Evolutionary conservation across 2,797 vertebrate genomes (phyloP), one percentile per base, ranked within the genome.

Genomic region (Emys orbicularis): DNA sequence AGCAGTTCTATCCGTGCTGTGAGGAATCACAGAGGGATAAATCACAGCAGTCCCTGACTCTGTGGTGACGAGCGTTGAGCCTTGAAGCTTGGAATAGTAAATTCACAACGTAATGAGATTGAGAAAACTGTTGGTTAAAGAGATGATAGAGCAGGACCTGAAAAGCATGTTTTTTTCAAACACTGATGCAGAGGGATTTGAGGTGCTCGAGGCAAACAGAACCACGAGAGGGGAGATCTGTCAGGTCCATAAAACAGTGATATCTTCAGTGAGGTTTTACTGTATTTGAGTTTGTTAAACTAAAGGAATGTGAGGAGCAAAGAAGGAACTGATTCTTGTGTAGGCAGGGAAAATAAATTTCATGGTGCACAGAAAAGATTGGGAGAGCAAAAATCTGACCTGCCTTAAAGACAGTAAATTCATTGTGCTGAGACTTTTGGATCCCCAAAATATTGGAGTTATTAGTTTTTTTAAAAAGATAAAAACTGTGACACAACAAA

Each of bases 61-160:
- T 97, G 96, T 91, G 83, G 94, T 79, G 56, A 97, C 98, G 96
- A 92, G 92, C 97, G 95, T 96, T 98, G 97, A 97, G 94, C 95
- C 97, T 97, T 94, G n/a, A 93, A 96, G 97, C 98, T 97, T 97
- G 92, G 95, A 98, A 98, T 97, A 98, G 97, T 97, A 98, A 98
- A 98, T 79, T 96, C 89, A 89, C 90, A 96, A 84, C 89, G 96
- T 97, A 96, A 95, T 97, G 98, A 98, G 97, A 97, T 95, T 4
- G 93, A 98, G 97, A 97, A 98, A 97, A 92, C 93, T 97, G 96
- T 95, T 97, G 95, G 94, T 98, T 98, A 97, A 98, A 97, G 96
- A 89, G 77, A 50, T 84, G 59, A 56, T 92, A 9, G 65, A 47
- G 44, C 54, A 84, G 79, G 84, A 77, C 44, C 44, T 91, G 44